Conservation (phyloP, 2,113 vertebrate species). For the Toxostoma redivivum region DNA sequence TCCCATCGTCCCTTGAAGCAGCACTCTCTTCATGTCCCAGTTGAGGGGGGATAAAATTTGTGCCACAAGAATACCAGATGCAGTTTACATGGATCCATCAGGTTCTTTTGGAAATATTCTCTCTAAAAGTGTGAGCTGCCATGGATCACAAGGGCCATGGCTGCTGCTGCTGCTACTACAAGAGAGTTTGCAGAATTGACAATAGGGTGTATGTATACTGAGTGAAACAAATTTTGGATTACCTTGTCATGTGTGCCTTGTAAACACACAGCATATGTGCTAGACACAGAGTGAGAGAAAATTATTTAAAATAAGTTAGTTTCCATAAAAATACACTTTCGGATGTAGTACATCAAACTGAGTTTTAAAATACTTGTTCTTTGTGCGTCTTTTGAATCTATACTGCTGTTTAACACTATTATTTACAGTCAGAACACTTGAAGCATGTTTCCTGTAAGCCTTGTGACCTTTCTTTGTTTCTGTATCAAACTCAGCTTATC, state of each 20-base stretch:
- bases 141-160: not conserved
- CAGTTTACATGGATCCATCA: not conserved
- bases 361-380: not conserved
- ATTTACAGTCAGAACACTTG: not conserved
- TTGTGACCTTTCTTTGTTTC: constrained; percentile 4
- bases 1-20: not conserved
- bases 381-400: not conserved
- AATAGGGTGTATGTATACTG: not conserved
- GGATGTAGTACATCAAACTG: not conserved
- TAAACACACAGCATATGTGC: not conserved
- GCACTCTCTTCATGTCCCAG: not conserved
- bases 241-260: not conserved
- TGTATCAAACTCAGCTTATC: not conserved
- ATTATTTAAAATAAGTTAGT: not conserved
- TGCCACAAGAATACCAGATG: not conserved
- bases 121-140: not conserved
- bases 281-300: not conserved
- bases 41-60: not conserved
- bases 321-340: not conserved
- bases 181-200: not conserved
- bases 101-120: not conserved
- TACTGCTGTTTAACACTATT: not conserved
- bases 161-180: not conserved
- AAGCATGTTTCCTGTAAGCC: not conserved
- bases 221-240: not conserved